Evolutionary conservation across 92 coral and sea anemone genomes (phyloP).

Genomic region (Heteractis magnifica): DNA sequence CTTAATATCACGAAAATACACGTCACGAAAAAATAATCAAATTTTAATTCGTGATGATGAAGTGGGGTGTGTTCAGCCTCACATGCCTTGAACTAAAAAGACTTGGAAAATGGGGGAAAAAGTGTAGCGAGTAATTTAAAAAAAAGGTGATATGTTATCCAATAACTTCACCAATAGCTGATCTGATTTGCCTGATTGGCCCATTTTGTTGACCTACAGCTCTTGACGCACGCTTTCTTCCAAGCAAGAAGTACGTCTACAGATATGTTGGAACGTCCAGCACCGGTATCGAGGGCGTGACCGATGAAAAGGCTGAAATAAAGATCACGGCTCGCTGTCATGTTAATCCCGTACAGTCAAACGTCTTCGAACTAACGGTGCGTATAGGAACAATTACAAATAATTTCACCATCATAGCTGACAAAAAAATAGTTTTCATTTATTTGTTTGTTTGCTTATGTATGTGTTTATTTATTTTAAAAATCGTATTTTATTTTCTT

Average conservation of each 20-base stretch:
- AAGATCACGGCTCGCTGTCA: conserved; percentile 52
- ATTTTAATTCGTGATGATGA: no score
- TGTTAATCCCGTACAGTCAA: conserved; percentile 27
- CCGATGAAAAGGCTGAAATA: conserved; percentile 58
- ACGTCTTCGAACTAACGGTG: conserved; percentile 47
- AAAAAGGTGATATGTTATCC: no score
- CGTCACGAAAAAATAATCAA: no score
- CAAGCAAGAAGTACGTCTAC: conserved; percentile 43
- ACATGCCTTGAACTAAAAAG: no score
- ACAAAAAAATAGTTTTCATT: no score
- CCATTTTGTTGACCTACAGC: not conserved
- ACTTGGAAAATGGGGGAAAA: no score
- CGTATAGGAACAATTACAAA: not conserved
- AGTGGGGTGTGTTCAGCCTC: no score
- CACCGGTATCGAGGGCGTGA: conserved; percentile 58
- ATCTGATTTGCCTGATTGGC: not conserved
- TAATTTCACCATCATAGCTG: not conserved
- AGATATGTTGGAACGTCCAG: conserved; percentile 57
- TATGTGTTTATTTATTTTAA: no score
- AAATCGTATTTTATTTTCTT: no score
- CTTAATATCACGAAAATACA: no score
- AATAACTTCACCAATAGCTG: not conserved
- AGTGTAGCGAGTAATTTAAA: no score
- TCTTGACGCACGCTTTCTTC: not conserved
- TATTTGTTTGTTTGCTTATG: no score